These are phyloP conservation scores for Oscheius sp. DNA, from an alignment of 2,888 invertebrate genomes.

Conservation along the genomic window DNA sequence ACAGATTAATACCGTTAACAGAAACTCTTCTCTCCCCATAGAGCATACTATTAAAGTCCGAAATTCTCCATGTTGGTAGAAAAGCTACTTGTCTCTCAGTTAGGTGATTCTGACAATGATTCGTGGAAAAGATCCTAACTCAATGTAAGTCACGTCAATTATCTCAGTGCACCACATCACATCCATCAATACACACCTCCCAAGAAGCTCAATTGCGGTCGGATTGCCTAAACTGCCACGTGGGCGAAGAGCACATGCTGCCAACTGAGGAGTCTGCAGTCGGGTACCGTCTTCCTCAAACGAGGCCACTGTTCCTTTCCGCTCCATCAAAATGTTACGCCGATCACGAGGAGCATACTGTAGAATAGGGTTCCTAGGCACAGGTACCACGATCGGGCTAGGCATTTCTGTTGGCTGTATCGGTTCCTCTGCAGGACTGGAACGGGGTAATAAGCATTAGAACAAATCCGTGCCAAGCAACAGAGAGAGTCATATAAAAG, in stretches of 20 bases:
- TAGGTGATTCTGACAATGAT: not conserved
- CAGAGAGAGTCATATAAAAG: not conserved
- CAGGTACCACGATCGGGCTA: slow-evolving; percentile 4
- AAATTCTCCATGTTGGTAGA: no score
- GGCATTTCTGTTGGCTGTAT: not conserved
- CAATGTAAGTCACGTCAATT: not conserved
- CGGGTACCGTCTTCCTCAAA: slow-evolving; percentile 39
- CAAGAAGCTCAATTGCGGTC: slow-evolving; percentile 33
- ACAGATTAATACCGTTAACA: no score
- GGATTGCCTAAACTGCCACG: slow-evolving; percentile 34
- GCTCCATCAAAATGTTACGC: slow-evolving; percentile 27
- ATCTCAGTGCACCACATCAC: not conserved
- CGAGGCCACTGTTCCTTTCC: slow-evolving; percentile 31
- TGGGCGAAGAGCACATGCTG: slow-evolving; percentile 21
- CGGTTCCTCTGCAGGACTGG: slow-evolving; percentile 9
- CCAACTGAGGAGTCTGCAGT: slow-evolving; percentile 17
- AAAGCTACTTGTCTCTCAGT: no score
- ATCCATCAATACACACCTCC: slow-evolving; percentile 29
- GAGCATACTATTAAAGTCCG: no score
- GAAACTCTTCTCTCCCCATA: no score
- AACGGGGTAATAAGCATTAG: slow-evolving; percentile 2
- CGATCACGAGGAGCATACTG: slow-evolving; percentile 33
- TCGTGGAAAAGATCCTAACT: not conserved
- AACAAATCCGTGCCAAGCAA: slow-evolving; percentile 15
- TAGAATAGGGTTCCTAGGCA: not conserved